phyloP scores from a whole-genome alignment of 1,140 invertebrate species.

The Venturia canescens region DNA sequence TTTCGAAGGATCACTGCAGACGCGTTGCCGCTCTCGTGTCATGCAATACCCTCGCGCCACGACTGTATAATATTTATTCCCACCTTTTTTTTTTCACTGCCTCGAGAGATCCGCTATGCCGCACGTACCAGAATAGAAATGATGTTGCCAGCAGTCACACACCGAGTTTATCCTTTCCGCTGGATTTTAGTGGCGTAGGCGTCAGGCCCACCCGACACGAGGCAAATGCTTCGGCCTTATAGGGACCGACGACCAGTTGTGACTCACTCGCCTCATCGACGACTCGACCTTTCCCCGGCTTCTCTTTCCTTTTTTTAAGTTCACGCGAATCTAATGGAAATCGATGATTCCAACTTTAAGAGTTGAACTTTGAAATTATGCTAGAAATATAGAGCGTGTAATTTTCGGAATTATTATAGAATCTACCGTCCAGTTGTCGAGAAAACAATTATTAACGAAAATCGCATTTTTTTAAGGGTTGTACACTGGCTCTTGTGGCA shows the following conservation, averaged over 20 bases:
- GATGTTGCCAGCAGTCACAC: not conserved
- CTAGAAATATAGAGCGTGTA: too few species aligned
- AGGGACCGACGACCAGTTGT: slow-evolving; percentile 2
- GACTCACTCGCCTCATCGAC: not conserved
- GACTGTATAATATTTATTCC: too few species aligned
- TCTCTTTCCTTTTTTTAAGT: not conserved
- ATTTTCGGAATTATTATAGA: too few species aligned
- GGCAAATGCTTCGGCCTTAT: slow-evolving; percentile 11
- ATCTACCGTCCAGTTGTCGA: too few species aligned
- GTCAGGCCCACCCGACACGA: slow-evolving; percentile 2
- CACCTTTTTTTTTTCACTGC: not conserved
- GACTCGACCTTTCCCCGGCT: not conserved
- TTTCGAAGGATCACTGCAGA: not conserved
- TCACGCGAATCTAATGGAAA: too few species aligned
- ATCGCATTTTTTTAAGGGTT: too few species aligned
- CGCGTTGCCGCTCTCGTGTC: not conserved
- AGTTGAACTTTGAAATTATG: too few species aligned
- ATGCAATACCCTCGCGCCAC: too few species aligned
- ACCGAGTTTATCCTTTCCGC: not conserved
- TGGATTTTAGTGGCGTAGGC: slow-evolving; percentile 13
- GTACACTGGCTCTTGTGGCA: too few species aligned
- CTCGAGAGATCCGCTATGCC: not conserved
- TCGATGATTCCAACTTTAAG: too few species aligned
- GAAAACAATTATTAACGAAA: too few species aligned
- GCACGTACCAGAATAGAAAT: not conserved